Evolutionary conservation across 1,140 invertebrate genomes (phyloP).

Genomic region (Arctopsyche grandis): DNA sequence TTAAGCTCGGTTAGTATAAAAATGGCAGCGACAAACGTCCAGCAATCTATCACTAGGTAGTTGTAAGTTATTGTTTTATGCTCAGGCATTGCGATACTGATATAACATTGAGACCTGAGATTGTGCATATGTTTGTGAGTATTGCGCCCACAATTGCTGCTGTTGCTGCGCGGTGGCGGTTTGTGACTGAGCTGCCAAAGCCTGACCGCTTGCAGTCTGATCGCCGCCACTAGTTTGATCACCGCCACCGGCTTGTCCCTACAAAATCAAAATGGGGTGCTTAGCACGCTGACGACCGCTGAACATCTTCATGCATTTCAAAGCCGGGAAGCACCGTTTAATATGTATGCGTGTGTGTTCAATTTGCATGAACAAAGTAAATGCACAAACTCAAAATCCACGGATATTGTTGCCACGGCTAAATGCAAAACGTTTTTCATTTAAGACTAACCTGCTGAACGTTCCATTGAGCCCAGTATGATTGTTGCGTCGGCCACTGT

Average conservation of each 20-base stretch:
- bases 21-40: neutral
- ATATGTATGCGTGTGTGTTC: neutral
- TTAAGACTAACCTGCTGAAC: slow-evolving; percentile 11
- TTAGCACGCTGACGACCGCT: neutral
- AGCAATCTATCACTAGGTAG: neutral
- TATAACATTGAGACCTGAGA: slow-evolving; percentile 36
- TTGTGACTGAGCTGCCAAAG: slow-evolving; percentile 21
- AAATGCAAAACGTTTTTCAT: neutral
- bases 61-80: too few relatives aligned
- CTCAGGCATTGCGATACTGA: neutral
- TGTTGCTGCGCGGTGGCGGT: slow-evolving; percentile 40
- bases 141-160: slow-evolving; percentile 51
- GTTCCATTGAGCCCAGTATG: slow-evolving; percentile 22
- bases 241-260: neutral
- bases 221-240: slow-evolving; percentile 20
- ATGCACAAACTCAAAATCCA: slow-evolving; percentile 1
- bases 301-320: neutral
- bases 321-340: neutral
- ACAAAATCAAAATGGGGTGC: neutral
- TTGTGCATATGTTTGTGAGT: slow-evolving; percentile 46
- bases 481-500: slow-evolving; percentile 29
- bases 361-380: neutral
- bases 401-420: neutral
- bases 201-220: slow-evolving; percentile 27
- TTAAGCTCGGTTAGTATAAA: neutral